Evolutionary conservation across 2,113 vertebrate species (phyloP).

Genomic region (Camelus bactrianus): DNA sequence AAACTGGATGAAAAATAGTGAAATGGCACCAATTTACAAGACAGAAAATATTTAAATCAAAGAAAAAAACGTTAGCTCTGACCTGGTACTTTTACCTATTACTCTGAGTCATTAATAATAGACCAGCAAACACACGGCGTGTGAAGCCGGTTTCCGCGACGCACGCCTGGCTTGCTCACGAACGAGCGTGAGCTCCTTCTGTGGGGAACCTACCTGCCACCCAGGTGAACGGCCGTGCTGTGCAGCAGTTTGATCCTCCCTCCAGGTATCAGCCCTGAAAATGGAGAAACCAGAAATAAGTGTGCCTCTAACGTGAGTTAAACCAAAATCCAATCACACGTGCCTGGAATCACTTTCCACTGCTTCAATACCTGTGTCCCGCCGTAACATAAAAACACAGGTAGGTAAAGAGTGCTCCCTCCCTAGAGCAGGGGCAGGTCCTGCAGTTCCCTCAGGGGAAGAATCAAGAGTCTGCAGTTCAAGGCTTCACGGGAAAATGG

Average conservation of each 20-base stretch:
- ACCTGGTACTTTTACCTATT: neutral
- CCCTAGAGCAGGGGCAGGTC: rapidly evolving
- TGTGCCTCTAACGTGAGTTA: neutral
- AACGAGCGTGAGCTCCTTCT: no score
- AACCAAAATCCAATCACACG: neutral
- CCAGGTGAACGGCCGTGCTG: constrained; percentile 89
- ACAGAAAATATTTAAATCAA: neutral
- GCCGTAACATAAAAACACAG: neutral
- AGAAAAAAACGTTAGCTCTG: neutral
- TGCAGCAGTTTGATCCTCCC: constrained; percentile 96
- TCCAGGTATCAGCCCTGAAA: constrained; percentile 94
- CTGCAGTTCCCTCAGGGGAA: neutral
- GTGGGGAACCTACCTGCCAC: constrained; percentile 87
- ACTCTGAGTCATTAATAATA: neutral
- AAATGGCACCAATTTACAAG: neutral
- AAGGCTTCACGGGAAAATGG: neutral
- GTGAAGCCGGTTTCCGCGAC: neutral
- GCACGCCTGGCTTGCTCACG: neutral
- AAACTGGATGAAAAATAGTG: neutral
- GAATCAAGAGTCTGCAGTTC: neutral
- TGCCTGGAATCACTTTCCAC: neutral
- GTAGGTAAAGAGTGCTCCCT: rapidly evolving
- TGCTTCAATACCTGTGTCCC: neutral
- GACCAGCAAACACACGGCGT: neutral
- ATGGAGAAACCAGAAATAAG: neutral